These are phyloP conservation scores for Cavia aperea DNA, from an alignment of 2,113 vertebrate genomes.

Conservation along the genomic window DNA sequence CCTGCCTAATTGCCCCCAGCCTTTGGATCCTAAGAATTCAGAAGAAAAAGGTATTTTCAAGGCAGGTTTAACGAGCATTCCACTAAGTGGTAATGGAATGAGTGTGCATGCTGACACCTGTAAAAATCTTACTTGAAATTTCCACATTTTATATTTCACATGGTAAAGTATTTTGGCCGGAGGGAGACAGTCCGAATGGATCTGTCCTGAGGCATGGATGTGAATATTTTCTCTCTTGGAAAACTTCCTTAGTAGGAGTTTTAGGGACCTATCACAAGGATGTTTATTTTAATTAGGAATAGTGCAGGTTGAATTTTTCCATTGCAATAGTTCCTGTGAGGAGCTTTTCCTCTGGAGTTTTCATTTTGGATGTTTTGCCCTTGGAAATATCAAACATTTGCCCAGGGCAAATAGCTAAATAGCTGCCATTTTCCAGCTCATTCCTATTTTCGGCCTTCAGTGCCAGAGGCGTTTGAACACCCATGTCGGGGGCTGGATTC, in stretches of 20 bases:
- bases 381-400: constrained; percentile 71
- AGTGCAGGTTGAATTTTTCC: not conserved
- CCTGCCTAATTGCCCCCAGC: not conserved
- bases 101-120: constrained; percentile 70
- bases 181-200: constrained; percentile 49
- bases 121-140: constrained; percentile 68
- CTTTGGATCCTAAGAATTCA: not conserved
- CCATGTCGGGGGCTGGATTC: constrained; percentile 69
- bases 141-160: constrained; percentile 63
- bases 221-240: constrained; percentile 4
- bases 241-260: not conserved
- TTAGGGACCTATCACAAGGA: not conserved
- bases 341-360: constrained; percentile 57
- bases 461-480: constrained; percentile 71
- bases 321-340: constrained; percentile 4
- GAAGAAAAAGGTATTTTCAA: constrained; percentile 41
- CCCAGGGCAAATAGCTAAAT: constrained; percentile 66
- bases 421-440: constrained; percentile 63
- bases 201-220: constrained; percentile 43
- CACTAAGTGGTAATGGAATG: constrained; percentile 63
- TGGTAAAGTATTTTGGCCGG: constrained; percentile 39
- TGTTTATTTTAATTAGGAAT: constrained; percentile 35
- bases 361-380: constrained; percentile 62
- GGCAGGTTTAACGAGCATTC: constrained; percentile 63
- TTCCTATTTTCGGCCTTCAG: constrained; percentile 68